A percentile compares a stretch with the other conserved stretches of the same genome.
These are phyloP conservation scores for Neosilurus hyrtlii DNA, from an alignment of 2,797 vertebrate genomes.

Conservation along the genomic window DNA sequence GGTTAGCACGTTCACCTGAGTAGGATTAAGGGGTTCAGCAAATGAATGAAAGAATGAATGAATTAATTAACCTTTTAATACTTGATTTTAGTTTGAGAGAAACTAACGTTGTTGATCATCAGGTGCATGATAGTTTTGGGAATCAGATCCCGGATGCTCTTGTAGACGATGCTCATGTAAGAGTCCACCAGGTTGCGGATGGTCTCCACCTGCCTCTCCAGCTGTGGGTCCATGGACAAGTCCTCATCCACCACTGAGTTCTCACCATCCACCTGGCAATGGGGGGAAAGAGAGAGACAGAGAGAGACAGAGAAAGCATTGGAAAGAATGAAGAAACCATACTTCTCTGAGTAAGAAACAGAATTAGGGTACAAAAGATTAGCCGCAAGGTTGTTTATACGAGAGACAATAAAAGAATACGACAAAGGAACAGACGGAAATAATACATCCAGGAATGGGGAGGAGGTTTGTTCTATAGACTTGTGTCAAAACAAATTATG, in stretches of 20 bases:
- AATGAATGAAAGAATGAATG: no score
- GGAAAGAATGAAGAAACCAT: neutral
- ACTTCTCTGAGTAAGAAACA: neutral
- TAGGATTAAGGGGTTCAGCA: no score
- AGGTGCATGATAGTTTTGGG: constrained; percentile 97
- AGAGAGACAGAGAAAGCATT: neutral
- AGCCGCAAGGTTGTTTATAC: constrained; percentile 1
- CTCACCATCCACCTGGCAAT: constrained; percentile 73
- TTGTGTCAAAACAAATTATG: constrained; percentile 51
- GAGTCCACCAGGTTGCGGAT: constrained; percentile 91
- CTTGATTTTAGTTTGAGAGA: neutral
- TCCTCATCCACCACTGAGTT: constrained; percentile 76
- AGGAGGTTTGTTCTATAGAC: constrained; percentile 8
- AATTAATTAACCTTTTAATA: neutral
- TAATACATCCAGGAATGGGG: neutral
- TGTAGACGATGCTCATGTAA: constrained; percentile 92
- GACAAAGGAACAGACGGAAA: constrained; percentile 14
- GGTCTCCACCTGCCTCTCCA: constrained; percentile 92
- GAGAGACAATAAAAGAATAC: neutral
- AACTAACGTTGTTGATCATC: constrained; percentile 82
- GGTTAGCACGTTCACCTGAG: no score
- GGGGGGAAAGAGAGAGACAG: neutral
- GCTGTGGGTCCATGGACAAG: constrained; percentile 84
- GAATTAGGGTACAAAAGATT: constrained; percentile 12
- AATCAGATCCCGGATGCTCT: constrained; percentile 89